These are phyloP conservation scores for Molanna angustata DNA, from an alignment of 2,888 invertebrate species.

Conservation along the genomic window DNA sequence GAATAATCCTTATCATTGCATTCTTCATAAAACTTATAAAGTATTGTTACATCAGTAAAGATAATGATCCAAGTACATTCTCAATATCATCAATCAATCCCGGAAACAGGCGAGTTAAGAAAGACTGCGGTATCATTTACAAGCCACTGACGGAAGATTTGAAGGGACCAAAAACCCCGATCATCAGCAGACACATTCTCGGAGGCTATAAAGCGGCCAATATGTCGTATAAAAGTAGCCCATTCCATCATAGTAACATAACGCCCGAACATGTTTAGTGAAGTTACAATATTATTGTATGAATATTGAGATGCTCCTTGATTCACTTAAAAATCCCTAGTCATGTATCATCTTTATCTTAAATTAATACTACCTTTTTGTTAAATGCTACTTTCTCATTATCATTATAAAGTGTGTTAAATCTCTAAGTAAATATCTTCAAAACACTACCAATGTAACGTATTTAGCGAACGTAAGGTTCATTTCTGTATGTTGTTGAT, in stretches of 20 bases:
- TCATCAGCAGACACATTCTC: constrained; percentile 62
- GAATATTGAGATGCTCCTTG: too few species aligned
- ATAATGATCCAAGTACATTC: constrained; percentile 1
- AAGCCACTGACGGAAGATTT: constrained; percentile 77
- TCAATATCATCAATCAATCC: constrained; percentile 3
- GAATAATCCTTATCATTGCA: background rate
- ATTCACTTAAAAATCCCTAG: too few species aligned
- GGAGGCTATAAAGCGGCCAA: constrained; percentile 46
- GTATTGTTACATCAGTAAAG: background rate
- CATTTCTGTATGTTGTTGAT: too few species aligned
- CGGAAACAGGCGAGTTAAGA: constrained; percentile 53
- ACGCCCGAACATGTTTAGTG: constrained; percentile 53
- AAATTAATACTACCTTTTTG: too few species aligned
- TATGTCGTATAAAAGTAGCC: constrained; percentile 60
- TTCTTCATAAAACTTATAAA: background rate
- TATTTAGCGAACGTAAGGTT: too few species aligned
- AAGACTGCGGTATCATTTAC: constrained; percentile 73
- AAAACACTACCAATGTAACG: too few species aligned
- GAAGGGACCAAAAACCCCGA: constrained; percentile 65
- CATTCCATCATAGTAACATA: constrained; percentile 62
- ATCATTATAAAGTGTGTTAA: too few species aligned
- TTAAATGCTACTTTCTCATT: too few species aligned
- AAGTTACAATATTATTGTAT: too few species aligned
- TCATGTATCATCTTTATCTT: too few species aligned
- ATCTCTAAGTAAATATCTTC: too few species aligned